These are phyloP conservation scores for Corapipo altera DNA, from an alignment of 2,113 vertebrate genomes.

Conservation along the genomic window DNA sequence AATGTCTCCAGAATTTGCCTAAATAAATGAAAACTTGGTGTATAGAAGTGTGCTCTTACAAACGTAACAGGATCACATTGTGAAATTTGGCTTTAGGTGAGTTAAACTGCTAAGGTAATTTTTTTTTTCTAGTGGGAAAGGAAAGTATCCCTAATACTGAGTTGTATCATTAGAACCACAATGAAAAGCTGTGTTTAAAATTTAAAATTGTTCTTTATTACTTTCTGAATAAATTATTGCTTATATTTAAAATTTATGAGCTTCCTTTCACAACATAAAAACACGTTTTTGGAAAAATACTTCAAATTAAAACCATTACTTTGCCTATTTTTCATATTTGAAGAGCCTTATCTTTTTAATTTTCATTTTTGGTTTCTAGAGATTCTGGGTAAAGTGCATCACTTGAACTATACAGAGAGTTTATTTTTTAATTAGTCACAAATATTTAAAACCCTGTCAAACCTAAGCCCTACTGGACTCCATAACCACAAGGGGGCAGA, in stretches of 20 bases:
- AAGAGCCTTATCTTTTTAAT: not conserved
- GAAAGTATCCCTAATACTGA: not conserved
- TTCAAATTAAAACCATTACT: not conserved
- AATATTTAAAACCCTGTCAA: not conserved
- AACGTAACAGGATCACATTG: not conserved
- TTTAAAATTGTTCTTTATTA: not conserved
- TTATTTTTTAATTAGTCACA: not conserved
- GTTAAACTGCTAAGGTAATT: not conserved
- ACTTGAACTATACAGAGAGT: not conserved
- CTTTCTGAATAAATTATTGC: not conserved
- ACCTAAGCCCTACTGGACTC: not conserved
- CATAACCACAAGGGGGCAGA: conserved; percentile 61
- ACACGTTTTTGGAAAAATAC: not conserved
- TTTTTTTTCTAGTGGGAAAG: not conserved
- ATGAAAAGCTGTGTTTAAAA: not conserved
- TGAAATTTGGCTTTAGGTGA: not conserved
- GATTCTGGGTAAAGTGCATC: not conserved
- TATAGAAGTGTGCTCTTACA: not conserved
- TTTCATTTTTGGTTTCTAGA: not conserved
- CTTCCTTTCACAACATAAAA: not conserved
- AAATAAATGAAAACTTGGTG: not conserved
- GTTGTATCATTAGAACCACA: not conserved
- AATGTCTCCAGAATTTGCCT: not conserved
- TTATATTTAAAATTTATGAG: not conserved
- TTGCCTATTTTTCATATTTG: not conserved